These are phyloP conservation scores for Cettia cetti DNA, from an alignment of 2,113 vertebrate genomes.

Conservation along the genomic window DNA sequence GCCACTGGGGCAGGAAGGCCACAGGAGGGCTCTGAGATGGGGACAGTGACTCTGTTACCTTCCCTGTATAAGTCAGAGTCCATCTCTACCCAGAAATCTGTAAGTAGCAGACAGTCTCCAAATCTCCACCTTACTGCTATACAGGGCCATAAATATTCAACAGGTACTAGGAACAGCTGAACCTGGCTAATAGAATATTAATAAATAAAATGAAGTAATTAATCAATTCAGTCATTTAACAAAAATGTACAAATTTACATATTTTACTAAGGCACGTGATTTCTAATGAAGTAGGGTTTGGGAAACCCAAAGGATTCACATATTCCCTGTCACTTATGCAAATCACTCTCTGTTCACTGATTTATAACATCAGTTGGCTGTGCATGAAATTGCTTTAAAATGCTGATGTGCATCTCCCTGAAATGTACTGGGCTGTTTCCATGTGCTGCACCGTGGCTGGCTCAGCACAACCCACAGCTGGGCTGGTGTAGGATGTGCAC, in stretches of 20 bases:
- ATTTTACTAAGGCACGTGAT: background rate
- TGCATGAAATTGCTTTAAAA: background rate
- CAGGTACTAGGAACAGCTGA: background rate
- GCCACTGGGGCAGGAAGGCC: background rate
- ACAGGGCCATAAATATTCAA: background rate
- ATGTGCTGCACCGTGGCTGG: background rate
- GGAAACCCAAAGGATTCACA: background rate
- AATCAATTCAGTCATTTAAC: background rate
- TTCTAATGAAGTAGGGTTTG: background rate
- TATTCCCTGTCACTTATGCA: background rate
- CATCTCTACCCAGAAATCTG: background rate
- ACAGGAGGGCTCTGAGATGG: background rate
- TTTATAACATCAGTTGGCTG: background rate
- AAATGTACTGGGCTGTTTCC: accelerated
- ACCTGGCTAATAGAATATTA: background rate
- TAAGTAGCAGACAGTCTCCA: background rate
- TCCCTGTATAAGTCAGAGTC: background rate
- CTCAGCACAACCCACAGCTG: background rate
- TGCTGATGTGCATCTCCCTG: background rate
- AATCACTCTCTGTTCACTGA: background rate
- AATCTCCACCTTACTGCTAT: background rate
- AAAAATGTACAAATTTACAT: background rate
- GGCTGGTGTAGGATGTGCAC: background rate
- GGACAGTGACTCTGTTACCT: background rate
- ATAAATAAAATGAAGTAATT: background rate